phyloP scores from a whole-genome alignment of 2,113 vertebrate species.

The Malurus melanocephalus region DNA sequence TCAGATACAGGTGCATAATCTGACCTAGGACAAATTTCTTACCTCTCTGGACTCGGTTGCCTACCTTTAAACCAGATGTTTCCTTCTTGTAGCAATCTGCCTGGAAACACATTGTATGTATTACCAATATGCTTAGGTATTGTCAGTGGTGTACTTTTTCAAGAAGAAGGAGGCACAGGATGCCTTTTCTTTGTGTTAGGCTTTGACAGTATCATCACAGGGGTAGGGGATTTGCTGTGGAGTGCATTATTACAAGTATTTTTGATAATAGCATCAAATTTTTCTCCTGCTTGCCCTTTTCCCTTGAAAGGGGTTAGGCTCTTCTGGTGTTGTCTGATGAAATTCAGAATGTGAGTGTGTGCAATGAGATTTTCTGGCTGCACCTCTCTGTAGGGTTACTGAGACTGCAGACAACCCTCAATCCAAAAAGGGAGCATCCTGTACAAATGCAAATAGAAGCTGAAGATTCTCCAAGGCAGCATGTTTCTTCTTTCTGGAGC shows the following conservation, averaged over 20 bases:
- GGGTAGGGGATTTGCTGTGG: neutral
- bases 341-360: neutral
- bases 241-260: neutral
- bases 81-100: neutral
- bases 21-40: neutral
- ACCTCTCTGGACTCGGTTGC: neutral
- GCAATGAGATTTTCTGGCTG: conserved; percentile 5
- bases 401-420: neutral
- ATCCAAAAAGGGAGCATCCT: neutral
- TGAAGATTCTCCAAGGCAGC: conserved; percentile 19
- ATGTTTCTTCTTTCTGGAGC: conserved; percentile 9
- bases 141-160: neutral
- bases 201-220: neutral
- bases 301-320: neutral
- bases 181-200: neutral
- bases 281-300: conserved; percentile 12
- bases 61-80: neutral
- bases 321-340: neutral
- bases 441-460: neutral
- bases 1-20: neutral
- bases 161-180: neutral
- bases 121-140: neutral
- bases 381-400: neutral
- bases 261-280: conserved; percentile 3
- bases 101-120: neutral